Percentiles rank a stretch among this genome's conserved stretches.
These are phyloP conservation scores for Neodon shergylaensis DNA, from an alignment of 2,113 vertebrate species.

Conservation along the genomic window DNA sequence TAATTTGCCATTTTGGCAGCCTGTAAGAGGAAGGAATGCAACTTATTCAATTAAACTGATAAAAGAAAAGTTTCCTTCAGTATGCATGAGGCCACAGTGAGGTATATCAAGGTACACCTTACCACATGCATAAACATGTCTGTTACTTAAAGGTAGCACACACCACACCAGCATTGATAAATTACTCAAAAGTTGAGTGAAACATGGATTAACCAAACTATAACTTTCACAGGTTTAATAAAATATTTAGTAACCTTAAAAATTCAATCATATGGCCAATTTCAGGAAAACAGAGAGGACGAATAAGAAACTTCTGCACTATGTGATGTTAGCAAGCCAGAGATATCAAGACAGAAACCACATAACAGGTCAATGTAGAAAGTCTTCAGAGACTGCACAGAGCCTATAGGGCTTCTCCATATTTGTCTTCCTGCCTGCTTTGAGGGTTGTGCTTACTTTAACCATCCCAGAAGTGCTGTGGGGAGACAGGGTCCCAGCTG, in stretches of 20 bases:
- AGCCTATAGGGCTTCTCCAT: neutral
- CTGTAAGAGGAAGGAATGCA: constrained; percentile 86
- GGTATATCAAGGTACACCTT: constrained; percentile 9
- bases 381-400: constrained; percentile 4
- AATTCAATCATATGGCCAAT: constrained; percentile 75
- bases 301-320: constrained; percentile 64
- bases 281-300: constrained; percentile 60
- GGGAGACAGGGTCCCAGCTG: neutral
- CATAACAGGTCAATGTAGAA: neutral
- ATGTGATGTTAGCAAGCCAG: constrained; percentile 50
- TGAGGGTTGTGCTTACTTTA: constrained; percentile 31
- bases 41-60: constrained; percentile 70
- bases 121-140: constrained; percentile 50
- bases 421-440: neutral
- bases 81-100: constrained; percentile 40
- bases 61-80: constrained; percentile 64
- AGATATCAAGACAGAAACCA: constrained; percentile 33
- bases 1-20: constrained; percentile 99
- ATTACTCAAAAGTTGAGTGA: constrained; percentile 55
- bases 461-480: neutral
- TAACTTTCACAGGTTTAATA: constrained; percentile 64
- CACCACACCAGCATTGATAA: constrained; percentile 59
- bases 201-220: constrained; percentile 42
- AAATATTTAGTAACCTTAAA: constrained; percentile 63
- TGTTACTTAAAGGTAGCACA: constrained; percentile 52